Percentiles rank a stretch among this genome's conserved stretches.
These are phyloP conservation scores for Fregetta grallaria DNA, from an alignment of 2,113 vertebrate species.

Conservation along the genomic window DNA sequence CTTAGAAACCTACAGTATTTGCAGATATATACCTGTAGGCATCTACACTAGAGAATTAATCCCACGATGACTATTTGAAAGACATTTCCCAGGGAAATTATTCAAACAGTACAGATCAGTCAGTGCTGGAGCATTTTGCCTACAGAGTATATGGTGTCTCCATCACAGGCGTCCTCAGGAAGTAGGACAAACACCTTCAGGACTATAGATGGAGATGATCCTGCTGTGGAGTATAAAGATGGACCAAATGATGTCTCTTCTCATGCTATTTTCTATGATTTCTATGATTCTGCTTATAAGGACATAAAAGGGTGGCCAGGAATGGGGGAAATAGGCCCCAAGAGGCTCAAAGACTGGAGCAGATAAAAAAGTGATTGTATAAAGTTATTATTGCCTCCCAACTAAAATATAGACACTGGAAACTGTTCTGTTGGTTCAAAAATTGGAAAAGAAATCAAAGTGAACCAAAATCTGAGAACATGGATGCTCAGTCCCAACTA, in stretches of 20 bases:
- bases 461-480: neutral
- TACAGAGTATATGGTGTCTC: neutral
- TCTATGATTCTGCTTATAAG: neutral
- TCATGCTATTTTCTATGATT: neutral
- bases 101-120: neutral
- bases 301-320: neutral
- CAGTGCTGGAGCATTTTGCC: neutral
- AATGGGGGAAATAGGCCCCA: neutral
- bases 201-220: neutral
- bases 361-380: neutral
- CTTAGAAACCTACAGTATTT: neutral
- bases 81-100: neutral
- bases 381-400: neutral
- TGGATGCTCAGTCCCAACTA: neutral
- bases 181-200: neutral
- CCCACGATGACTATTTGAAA: neutral
- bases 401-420: neutral
- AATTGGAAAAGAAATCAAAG: neutral
- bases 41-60: neutral
- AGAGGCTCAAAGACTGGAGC: neutral
- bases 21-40: neutral
- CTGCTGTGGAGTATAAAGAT: neutral
- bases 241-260: neutral
- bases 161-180: neutral
- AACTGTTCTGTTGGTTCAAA: neutral